A percentile compares a stretch with the other conserved stretches of the same genome.
These are phyloP conservation scores for Euborellia annulipes DNA, from an alignment of 1,140 invertebrate genomes.

Conservation along the genomic window DNA sequence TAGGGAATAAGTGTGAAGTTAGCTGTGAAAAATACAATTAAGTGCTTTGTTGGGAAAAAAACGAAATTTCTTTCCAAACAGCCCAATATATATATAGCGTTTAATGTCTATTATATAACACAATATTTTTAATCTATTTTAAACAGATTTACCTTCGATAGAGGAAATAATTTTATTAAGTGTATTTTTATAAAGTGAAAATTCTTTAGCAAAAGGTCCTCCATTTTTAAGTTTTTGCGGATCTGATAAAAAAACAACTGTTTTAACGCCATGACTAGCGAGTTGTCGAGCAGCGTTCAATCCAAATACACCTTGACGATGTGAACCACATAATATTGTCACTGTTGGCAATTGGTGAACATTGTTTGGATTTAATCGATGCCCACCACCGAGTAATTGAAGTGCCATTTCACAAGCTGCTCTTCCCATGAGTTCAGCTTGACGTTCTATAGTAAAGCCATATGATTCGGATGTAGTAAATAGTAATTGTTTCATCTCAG, in stretches of 20 bases:
- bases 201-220: constrained; percentile 8
- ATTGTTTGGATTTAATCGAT: constrained; percentile 57
- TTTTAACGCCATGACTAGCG: constrained; percentile 62
- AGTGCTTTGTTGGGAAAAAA: too few species aligned
- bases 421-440: constrained; percentile 57
- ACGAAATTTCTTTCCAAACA: too few species aligned
- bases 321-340: constrained; percentile 53
- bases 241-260: constrained; percentile 46
- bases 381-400: constrained; percentile 57
- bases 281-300: constrained; percentile 64
- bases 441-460: constrained; percentile 48
- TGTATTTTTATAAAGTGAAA: too few species aligned
- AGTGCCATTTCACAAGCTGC: constrained; percentile 63
- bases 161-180: too few species aligned
- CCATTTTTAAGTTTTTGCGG: constrained; percentile 24
- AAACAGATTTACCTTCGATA: too few species aligned
- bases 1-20: too few species aligned
- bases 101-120: not conserved
- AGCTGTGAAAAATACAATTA: too few species aligned
- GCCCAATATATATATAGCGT: too few species aligned
- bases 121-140: too few species aligned
- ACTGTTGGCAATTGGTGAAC: constrained; percentile 65
- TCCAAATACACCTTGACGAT: constrained; percentile 51
- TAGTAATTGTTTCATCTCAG: constrained; percentile 44
- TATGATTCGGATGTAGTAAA: constrained; percentile 45